Percentiles rank a stretch among this genome's conserved stretches.
phyloP scores from a whole-genome alignment of 2,797 vertebrate species.

The Anniella stebbinsi region DNA sequence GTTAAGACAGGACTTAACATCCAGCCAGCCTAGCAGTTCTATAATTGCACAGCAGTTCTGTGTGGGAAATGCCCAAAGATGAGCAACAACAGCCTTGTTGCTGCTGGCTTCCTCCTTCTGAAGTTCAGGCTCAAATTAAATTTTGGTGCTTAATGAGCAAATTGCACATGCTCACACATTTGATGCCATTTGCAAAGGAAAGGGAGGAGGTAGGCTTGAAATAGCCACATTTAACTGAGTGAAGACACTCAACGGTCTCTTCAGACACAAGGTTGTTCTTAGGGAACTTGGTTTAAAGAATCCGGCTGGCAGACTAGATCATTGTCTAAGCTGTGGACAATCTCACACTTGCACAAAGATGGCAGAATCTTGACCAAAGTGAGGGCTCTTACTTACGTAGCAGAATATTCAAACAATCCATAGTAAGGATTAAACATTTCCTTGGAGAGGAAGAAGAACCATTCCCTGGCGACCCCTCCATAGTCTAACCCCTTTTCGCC shows the following conservation, averaged over 20 bases:
- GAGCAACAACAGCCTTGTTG: not conserved
- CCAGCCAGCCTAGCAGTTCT: not conserved
- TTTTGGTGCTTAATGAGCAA: not conserved
- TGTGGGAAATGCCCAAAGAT: not conserved
- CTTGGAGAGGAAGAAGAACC: slow-evolving; percentile 98
- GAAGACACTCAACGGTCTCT: not conserved
- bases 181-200: not conserved
- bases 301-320: not conserved
- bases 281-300: no score
- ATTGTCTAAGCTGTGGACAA: not conserved
- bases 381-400: slow-evolving; percentile 87
- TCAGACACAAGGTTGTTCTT: accelerated
- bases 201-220: not conserved
- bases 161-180: no score
- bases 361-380: not conserved
- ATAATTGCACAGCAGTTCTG: not conserved
- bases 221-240: no score
- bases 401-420: slow-evolving; percentile 97
- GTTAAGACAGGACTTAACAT: not conserved
- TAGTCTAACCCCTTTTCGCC: slow-evolving; percentile 97
- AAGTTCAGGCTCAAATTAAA: not conserved
- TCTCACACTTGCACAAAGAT: not conserved
- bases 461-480: slow-evolving; percentile 94
- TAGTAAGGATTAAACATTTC: slow-evolving; percentile 99
- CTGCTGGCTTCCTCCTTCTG: not conserved